Evolutionary conservation across 1,140 invertebrate species (phyloP), one percentile per base, ranked within the genome.

Genomic region (Drosophila tsacasi): DNA sequence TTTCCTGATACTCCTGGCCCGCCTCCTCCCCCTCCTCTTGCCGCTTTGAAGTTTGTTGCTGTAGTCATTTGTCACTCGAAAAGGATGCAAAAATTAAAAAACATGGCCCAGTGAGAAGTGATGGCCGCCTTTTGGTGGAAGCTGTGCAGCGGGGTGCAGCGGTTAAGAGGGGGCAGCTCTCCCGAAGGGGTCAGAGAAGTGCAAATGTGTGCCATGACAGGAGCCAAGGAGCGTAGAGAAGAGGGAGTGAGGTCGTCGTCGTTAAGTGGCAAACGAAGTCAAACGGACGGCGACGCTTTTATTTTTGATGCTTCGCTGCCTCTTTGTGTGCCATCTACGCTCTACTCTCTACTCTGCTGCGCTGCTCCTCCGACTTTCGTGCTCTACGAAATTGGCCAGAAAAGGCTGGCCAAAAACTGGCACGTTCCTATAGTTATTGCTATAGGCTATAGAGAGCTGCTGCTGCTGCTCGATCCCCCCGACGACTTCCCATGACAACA

Each of bases 191-290:
- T 63, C 25, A 71, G 37, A 39, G 58, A 74, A 74, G 81, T 87
- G 80, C 80, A 83, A 87, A 87, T 89, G 81, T 87, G 84, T 87
- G 83, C 83, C 83, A 89, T 60, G 76, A 62, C 71, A 76, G 83
- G 42, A 50, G 21, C 19, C 35, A 30, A 37, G 44, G 25, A 50
- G 44, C 47, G n/a, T n/a, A 52, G 32, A 3, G 2, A 66, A 42
- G 47, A 27, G 49, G 10, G 49, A n/a, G 3, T 2, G 46, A 15
- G 13, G 23, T 27, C 23, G 17, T 30, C 17, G 32, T 47, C 46
- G 64, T 76, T 82, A 89, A 84, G 85, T 84, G 84, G 73, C 77
- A 87, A 87, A 84, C 78, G 68, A 59, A 89, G 83, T 85, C 65
- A 85, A 86, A 85, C 76, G 64, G 75, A 81, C 78, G 61, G 72